phyloP scores from a whole-genome alignment of 2,888 invertebrate genomes.

The Andrena haemorrhoa region DNA sequence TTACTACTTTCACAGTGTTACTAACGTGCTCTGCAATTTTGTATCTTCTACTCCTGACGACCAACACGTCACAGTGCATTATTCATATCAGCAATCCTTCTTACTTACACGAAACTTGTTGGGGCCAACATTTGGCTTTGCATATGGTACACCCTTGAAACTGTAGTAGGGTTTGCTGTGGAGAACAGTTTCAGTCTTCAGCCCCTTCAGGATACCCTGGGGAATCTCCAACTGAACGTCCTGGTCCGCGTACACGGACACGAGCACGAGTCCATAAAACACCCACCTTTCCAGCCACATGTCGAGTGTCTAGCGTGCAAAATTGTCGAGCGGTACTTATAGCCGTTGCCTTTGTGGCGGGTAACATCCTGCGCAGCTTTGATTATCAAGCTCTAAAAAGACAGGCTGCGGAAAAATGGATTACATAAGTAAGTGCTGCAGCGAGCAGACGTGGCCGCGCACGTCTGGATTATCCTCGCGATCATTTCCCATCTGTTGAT shows the following conservation, averaged over 20 bases:
- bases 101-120: conserved; percentile 78
- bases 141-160: conserved; percentile 82
- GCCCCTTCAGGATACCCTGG: conserved; percentile 78
- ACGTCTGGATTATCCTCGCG: conserved; percentile 28
- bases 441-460: conserved; percentile 35
- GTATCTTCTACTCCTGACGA: too few species aligned
- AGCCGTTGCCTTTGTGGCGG: conserved; percentile 49
- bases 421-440: conserved; percentile 53
- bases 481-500: conserved; percentile 27
- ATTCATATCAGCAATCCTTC: not conserved
- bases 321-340: not conserved
- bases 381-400: conserved; percentile 2
- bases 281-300: conserved; percentile 73
- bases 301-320: conserved; percentile 33
- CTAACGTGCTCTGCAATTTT: too few species aligned
- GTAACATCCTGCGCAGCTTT: not conserved
- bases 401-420: conserved; percentile 29
- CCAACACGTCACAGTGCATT: not conserved
- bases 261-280: conserved; percentile 60
- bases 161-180: conserved; percentile 76
- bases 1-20: too few species aligned
- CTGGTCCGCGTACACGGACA: conserved; percentile 66
- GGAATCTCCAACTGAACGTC: conserved; percentile 76
- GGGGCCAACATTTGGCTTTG: conserved; percentile 76
- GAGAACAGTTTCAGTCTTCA: conserved; percentile 72